phyloP scores from a whole-genome alignment of 2,888 invertebrate species.

The Cataglyphis albicans region DNA sequence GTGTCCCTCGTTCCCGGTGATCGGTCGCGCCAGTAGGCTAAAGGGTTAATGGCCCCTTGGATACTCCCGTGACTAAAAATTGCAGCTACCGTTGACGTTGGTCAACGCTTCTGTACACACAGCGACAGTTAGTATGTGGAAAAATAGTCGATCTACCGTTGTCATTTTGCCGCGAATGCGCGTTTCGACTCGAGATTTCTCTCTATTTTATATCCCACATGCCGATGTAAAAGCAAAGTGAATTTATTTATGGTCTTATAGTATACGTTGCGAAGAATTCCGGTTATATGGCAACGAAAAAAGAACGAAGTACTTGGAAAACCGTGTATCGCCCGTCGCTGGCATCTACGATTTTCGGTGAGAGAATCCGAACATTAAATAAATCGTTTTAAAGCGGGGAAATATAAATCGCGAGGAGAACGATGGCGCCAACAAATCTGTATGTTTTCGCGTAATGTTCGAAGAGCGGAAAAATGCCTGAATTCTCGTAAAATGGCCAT shows the following conservation, averaged over 20 bases:
- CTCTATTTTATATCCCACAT: slow-evolving; percentile 33
- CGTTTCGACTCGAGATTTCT: slow-evolving; percentile 49
- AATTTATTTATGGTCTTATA: slow-evolving; percentile 58
- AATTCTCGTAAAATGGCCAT: not conserved
- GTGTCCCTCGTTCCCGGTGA: slow-evolving; percentile 32
- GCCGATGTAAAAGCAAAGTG: slow-evolving; percentile 43
- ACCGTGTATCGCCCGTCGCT: slow-evolving; percentile 30
- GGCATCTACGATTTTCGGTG: slow-evolving; percentile 38
- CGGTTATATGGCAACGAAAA: slow-evolving; percentile 33
- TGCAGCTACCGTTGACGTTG: slow-evolving; percentile 54
- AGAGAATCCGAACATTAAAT: slow-evolving; percentile 47
- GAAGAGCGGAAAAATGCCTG: not conserved
- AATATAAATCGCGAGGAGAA: slow-evolving; percentile 47
- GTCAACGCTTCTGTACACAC: slow-evolving; percentile 41
- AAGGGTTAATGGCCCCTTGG: slow-evolving; percentile 73
- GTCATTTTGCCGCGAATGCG: not conserved
- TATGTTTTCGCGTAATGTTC: slow-evolving; percentile 22
- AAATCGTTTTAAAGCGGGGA: slow-evolving; percentile 53
- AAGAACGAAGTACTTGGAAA: slow-evolving; percentile 21
- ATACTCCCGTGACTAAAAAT: slow-evolving; percentile 64
- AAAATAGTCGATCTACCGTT: not conserved
- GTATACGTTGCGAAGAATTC: slow-evolving; percentile 35
- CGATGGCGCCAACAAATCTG: slow-evolving; percentile 43
- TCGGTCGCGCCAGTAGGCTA: slow-evolving; percentile 69
- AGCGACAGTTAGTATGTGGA: not conserved